phyloP scores from a whole-genome alignment of 1,140 invertebrate species.

The Anastrepha ludens region DNA sequence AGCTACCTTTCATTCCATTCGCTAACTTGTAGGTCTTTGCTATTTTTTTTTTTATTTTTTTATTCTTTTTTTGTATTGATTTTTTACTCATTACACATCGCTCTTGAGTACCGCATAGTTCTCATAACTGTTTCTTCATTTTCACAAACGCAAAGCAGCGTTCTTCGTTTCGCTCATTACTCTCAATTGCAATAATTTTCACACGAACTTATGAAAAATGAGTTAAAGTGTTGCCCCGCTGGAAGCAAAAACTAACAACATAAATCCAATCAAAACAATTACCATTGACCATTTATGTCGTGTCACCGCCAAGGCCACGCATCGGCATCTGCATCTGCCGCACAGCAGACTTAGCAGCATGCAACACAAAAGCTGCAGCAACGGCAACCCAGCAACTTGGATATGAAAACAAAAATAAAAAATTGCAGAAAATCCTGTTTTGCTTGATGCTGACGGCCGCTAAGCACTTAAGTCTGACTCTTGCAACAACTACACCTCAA shows the following conservation, averaged over 20 bases:
- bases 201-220: conserved; percentile 44
- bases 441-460: not conserved
- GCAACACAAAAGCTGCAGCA: not conserved
- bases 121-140: too few relatives aligned
- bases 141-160: too few relatives aligned
- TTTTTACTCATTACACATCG: too few relatives aligned
- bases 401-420: not conserved
- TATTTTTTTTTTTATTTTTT: too few relatives aligned
- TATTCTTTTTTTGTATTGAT: too few relatives aligned
- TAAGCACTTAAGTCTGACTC: conserved; percentile 17
- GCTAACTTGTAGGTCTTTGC: too few relatives aligned
- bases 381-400: not conserved
- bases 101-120: too few relatives aligned
- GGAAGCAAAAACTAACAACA: not conserved
- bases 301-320: conserved; percentile 42
- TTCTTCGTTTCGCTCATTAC: not conserved
- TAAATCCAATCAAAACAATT: conserved; percentile 45
- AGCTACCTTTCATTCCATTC: too few relatives aligned
- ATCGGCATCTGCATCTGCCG: not conserved
- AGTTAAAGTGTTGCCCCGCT: not conserved
- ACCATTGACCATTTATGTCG: conserved; percentile 42
- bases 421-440: conserved; percentile 34
- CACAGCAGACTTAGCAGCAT: not conserved
- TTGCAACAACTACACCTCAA: not conserved
- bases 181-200: conserved; percentile 38